Percentiles rank a stretch among this genome's conserved stretches.
Evolutionary conservation across 1,140 invertebrate genomes (phyloP).

Genomic region (Drosophila nasuta): DNA sequence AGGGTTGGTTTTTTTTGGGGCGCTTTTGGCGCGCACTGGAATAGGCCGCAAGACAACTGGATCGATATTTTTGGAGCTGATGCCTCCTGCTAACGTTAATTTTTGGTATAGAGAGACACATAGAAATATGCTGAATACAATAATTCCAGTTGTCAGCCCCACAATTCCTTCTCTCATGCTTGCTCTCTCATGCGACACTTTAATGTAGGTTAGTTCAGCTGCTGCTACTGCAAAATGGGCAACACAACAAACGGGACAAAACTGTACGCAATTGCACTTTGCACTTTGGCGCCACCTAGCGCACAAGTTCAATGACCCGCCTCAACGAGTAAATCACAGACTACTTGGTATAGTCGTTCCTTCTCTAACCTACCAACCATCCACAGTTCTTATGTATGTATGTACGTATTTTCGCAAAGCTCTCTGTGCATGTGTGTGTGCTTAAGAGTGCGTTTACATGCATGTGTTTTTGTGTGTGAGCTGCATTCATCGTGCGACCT

Average conservation of each 20-base stretch:
- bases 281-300: constrained; percentile 77
- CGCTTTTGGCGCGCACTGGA: constrained; percentile 55
- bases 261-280: constrained; percentile 78
- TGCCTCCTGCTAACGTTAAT: constrained; percentile 40
- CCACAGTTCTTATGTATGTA: constrained; percentile 17
- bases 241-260: constrained; percentile 38
- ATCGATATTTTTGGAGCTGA: constrained; percentile 65
- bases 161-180: background rate
- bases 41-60: constrained; percentile 24
- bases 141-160: constrained; percentile 57
- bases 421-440: constrained; percentile 11
- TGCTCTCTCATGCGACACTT: constrained; percentile 41
- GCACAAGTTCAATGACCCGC: constrained; percentile 77
- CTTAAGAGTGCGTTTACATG: background rate
- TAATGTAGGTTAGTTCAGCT: constrained; percentile 80
- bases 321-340: constrained; percentile 72
- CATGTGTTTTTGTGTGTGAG: constrained; percentile 24
- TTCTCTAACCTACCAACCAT: constrained; percentile 6
- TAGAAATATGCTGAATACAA: constrained; percentile 3
- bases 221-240: constrained; percentile 27
- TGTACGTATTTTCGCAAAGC: constrained; percentile 40
- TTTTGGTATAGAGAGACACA: constrained; percentile 41
- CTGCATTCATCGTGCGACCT: constrained; percentile 55
- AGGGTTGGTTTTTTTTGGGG: constrained; percentile 28
- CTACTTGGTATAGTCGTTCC: constrained; percentile 64